phyloP scores from a whole-genome alignment of 1,140 invertebrate species.

The Tachypleus tridentatus region DNA sequence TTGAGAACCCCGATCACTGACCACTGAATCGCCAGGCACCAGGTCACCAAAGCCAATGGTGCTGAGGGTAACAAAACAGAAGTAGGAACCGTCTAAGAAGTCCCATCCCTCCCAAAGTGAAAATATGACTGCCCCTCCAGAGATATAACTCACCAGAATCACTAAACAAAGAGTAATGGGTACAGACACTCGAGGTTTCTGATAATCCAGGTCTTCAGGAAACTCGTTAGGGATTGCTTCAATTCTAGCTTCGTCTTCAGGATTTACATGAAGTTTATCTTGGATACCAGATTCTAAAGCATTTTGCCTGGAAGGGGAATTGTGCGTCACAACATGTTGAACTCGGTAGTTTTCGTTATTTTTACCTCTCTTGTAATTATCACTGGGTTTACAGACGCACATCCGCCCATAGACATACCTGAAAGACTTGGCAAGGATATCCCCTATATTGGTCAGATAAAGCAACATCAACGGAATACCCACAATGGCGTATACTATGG shows the following conservation, averaged over 20 bases:
- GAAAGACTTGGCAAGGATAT: slow-evolving; percentile 89
- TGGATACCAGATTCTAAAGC: slow-evolving; percentile 23
- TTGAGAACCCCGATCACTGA: slow-evolving; percentile 44
- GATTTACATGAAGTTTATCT: slow-evolving; percentile 15
- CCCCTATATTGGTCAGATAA: slow-evolving; percentile 89
- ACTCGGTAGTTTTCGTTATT: slow-evolving; percentile 25
- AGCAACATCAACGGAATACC: slow-evolving; percentile 95
- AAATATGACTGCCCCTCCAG: slow-evolving; percentile 33
- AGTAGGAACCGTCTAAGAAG: slow-evolving; percentile 30
- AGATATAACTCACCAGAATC: slow-evolving; percentile 21
- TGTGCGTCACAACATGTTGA: slow-evolving; percentile 46
- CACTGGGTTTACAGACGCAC: slow-evolving; percentile 51
- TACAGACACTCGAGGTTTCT: slow-evolving; percentile 17
- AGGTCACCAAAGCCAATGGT: slow-evolving; percentile 51
- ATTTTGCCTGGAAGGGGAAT: slow-evolving; percentile 31
- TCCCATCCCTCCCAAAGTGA: slow-evolving; percentile 34
- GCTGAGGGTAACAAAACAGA: slow-evolving; percentile 29
- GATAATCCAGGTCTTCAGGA: slow-evolving; percentile 34
- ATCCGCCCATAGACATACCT: slow-evolving; percentile 84
- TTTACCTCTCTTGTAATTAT: slow-evolving; percentile 19
- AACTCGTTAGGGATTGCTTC: slow-evolving; percentile 21
- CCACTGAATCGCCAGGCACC: slow-evolving; percentile 43
- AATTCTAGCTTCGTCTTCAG: slow-evolving; percentile 23
- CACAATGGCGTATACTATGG: slow-evolving; percentile 90
- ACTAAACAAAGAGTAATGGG: slow-evolving; percentile 20